Evolutionary conservation across 2,113 vertebrate genomes (phyloP).

Genomic region (Delphinus delphis): DNA sequence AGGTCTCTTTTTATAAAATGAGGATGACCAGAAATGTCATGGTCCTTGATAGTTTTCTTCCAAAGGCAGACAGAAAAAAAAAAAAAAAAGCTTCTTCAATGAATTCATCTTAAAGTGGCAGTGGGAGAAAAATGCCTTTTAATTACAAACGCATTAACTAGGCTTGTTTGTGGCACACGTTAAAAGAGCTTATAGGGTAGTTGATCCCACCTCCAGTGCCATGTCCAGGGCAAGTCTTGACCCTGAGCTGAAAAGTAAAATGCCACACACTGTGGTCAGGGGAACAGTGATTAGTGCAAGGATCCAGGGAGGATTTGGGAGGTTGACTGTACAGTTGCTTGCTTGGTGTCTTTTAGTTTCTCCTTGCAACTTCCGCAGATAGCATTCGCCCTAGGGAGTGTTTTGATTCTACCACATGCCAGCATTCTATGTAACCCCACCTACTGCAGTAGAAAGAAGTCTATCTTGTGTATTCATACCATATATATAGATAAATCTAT

Average conservation of each 20-base stretch:
- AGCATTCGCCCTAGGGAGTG: neutral
- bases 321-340: neutral
- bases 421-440: neutral
- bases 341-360: neutral
- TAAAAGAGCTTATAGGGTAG: neutral
- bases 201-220: neutral
- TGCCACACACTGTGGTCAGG: neutral
- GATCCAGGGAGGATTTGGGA: neutral
- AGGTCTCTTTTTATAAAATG: neutral
- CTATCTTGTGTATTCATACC: neutral
- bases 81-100: too few species aligned
- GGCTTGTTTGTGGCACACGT: neutral
- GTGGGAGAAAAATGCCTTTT: neutral
- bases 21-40: neutral
- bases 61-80: neutral
- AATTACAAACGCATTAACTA: neutral
- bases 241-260: neutral
- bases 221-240: neutral
- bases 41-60: neutral
- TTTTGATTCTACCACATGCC: neutral
- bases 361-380: neutral
- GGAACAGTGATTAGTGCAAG: neutral
- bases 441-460: neutral
- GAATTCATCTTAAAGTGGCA: neutral
- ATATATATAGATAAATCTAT: neutral